phyloP scores from a whole-genome alignment of 2,797 vertebrate genomes.

The Cyprinodon diabolis region DNA sequence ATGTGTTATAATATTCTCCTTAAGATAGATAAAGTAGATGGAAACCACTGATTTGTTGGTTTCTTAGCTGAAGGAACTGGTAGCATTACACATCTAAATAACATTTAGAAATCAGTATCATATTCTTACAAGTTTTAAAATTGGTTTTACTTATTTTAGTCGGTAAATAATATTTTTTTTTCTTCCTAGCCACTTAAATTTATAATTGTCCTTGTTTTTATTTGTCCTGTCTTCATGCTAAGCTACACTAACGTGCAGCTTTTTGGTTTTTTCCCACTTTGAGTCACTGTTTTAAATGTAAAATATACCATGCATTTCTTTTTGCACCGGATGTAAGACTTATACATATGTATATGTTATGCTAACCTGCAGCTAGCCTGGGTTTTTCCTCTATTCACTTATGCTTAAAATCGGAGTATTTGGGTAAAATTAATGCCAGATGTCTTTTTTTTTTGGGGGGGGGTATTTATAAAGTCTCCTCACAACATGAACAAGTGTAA shows the following conservation, averaged over 20 bases:
- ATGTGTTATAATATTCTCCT: too few species aligned
- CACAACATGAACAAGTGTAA: neutral
- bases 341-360: neutral
- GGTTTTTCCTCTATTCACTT: neutral
- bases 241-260: neutral
- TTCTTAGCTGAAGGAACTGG: neutral
- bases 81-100: neutral
- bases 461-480: neutral
- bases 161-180: too few species aligned
- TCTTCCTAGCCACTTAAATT: too few species aligned
- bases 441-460: neutral
- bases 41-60: neutral
- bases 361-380: neutral
- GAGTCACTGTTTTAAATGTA: neutral
- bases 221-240: neutral
- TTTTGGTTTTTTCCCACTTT: neutral
- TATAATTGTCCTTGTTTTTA: too few species aligned
- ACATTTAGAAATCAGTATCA: neutral
- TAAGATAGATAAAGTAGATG: neutral
- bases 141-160: neutral
- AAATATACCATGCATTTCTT: neutral
- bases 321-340: neutral
- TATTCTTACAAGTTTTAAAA: neutral
- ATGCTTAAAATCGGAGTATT: neutral
- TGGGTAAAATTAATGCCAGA: neutral